Percentiles rank a stretch among this genome's conserved stretches.
phyloP scores from a whole-genome alignment of 2,113 vertebrate genomes.

The Solenodon paradoxus region DNA sequence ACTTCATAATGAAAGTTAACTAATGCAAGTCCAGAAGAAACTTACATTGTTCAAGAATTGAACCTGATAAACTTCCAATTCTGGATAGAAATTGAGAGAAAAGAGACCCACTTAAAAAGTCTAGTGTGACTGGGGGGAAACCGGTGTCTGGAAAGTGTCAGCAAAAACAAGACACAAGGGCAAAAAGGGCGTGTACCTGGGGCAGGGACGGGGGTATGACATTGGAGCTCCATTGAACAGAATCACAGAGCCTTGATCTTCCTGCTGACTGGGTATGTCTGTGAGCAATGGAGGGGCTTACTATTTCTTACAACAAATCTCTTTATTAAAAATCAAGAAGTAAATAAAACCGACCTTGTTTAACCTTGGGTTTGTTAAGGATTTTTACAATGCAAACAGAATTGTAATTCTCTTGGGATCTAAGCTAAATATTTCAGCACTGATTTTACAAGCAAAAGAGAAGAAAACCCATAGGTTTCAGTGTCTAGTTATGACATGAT shows the following conservation, averaged over 20 bases:
- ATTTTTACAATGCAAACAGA: background rate
- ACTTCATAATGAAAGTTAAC: background rate
- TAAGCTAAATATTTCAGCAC: background rate
- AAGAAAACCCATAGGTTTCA: background rate
- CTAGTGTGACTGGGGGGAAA: background rate
- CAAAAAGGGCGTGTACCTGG: background rate
- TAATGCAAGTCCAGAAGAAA: background rate
- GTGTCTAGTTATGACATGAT: background rate
- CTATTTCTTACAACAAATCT: background rate
- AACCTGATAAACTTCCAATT: background rate
- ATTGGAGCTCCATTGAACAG: background rate
- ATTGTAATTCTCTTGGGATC: background rate
- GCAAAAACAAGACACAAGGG: background rate
- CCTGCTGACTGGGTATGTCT: fast-evolving
- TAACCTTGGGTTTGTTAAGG: background rate
- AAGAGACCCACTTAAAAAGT: background rate
- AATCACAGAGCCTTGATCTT: background rate
- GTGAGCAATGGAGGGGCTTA: background rate
- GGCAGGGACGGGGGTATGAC: no score
- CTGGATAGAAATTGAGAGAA: background rate
- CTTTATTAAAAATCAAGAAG: background rate
- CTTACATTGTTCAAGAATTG: background rate
- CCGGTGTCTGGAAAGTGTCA: background rate
- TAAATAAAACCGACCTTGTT: background rate
- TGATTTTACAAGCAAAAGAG: background rate